Evolutionary conservation across 2,113 vertebrate genomes (phyloP), one percentile per base, ranked within the genome.

Genomic region (Leucoraja erinaceus): DNA sequence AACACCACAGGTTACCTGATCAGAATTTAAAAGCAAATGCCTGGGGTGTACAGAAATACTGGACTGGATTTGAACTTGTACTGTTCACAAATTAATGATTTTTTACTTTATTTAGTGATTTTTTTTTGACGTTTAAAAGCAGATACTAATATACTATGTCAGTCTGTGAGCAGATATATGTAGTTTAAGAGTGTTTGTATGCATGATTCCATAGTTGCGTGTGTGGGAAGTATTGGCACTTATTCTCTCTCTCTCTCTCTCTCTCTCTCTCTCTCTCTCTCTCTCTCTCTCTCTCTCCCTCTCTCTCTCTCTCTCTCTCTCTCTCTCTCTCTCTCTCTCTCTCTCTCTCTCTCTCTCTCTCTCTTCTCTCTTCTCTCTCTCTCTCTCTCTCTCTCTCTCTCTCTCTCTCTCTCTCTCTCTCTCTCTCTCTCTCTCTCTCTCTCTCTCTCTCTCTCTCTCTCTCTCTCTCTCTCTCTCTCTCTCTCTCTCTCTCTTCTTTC

Each of bases 41-140:
- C 38, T 74, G 90, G 90, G 90, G 72, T 38, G 90, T 33, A 91
- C 20, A 33, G 68, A 91, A 91, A 91, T 12, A 91, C 90, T 72
- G 90, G 90, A 91, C 20, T 25, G 90, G 90, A 91, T 70, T 91
- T 6, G 68, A 54, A 5, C n/a, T 72, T 20, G 38, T 70, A 61
- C 83, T 91, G 66, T 31, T 22, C 28, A 14, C 33, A 74, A 91
- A 25, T 22, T 25, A 11, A 20, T 63, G 83, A 20, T 91, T 33
- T 11, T 72, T 84, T 59, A 84, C 22, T 84, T 91, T 91, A 68
- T 54, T 91, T 72, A 47, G 31, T 91, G 33, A 1, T 88, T 25
- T 91, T 88, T 72, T 54, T 4, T 72, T 70, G 31, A 91, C 22
- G 33, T 54, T 72, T 74, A 25, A 70, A 72, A 25, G 72, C 61